Evolutionary conservation across 2,888 invertebrate genomes (phyloP).

Genomic region (Nasonia oneida): DNA sequence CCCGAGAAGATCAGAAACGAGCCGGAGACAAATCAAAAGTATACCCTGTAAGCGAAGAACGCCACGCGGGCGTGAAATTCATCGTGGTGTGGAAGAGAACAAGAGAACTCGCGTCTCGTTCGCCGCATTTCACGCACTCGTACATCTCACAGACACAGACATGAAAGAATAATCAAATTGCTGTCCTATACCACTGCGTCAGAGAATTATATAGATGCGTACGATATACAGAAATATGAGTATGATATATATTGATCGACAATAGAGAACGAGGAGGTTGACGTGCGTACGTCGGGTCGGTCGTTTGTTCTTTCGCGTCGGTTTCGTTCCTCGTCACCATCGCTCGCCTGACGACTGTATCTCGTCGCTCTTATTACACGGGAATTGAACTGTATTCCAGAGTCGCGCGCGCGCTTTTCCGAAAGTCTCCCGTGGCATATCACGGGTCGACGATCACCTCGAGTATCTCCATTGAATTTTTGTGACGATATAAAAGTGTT

Average conservation of each 20-base stretch:
- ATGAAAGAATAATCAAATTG: conserved; percentile 37
- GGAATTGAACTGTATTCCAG: conserved; percentile 42
- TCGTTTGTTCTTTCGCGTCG: conserved; percentile 1
- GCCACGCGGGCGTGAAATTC: not conserved
- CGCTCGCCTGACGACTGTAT: conserved; percentile 13
- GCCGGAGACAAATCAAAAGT: conserved; percentile 22
- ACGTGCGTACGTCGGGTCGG: not conserved
- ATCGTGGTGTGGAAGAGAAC: not conserved
- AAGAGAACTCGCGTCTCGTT: conserved; percentile 28
- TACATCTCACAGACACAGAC: conserved; percentile 5
- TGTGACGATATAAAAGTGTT: not conserved
- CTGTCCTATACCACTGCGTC: not conserved
- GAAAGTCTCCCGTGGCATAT: not conserved
- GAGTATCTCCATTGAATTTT: not conserved
- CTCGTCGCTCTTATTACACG: not conserved
- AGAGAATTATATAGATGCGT: conserved; percentile 31
- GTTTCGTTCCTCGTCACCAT: not conserved
- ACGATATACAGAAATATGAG: conserved; percentile 1
- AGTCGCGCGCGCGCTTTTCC: not conserved
- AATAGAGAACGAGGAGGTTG: conserved; percentile 35
- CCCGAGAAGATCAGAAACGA: not conserved
- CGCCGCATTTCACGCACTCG: not conserved
- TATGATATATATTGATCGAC: conserved; percentile 32
- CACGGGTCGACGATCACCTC: not conserved
- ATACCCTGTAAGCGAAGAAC: not conserved